Evolutionary conservation across 2,113 vertebrate species (phyloP).

Genomic region (Neotoma lepida): DNA sequence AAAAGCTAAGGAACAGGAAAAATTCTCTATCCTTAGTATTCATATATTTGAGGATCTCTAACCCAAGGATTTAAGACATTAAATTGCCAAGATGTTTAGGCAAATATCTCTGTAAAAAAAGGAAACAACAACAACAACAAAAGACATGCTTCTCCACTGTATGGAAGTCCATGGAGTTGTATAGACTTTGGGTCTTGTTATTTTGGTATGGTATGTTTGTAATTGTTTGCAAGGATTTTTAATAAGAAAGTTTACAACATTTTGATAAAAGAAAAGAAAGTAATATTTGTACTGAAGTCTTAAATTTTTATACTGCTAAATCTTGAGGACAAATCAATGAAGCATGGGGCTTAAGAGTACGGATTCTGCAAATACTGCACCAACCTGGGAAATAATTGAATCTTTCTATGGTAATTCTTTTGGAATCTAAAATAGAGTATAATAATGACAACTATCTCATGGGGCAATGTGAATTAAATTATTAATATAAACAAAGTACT

Average conservation of each 20-base stretch:
- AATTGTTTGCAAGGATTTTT: neutral
- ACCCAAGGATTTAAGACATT: neutral
- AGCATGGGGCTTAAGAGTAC: neutral
- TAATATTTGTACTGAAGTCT: conserved; percentile 12
- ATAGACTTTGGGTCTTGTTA: neutral
- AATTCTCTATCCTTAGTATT: neutral
- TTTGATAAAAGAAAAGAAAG: neutral
- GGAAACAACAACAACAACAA: neutral
- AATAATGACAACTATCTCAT: conserved; percentile 8
- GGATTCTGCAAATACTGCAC: neutral
- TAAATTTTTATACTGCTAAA: conserved; percentile 37
- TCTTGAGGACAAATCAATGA: neutral
- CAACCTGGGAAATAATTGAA: conserved; percentile 25
- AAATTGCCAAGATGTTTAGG: conserved; percentile 8
- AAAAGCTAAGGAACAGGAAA: conserved; percentile 15
- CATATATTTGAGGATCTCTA: conserved; percentile 18
- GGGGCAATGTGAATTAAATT: neutral
- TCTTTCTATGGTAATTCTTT: conserved; percentile 37
- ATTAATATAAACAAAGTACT: conserved; percentile 50
- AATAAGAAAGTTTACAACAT: neutral
- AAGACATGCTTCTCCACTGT: neutral
- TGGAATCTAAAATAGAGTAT: conserved; percentile 14
- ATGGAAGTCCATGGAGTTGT: neutral
- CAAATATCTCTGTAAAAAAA: conserved; percentile 4
- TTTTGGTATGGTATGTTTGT: neutral